Evolutionary conservation across 2,113 vertebrate species (phyloP).

Genomic region (Eublepharis macularius): DNA sequence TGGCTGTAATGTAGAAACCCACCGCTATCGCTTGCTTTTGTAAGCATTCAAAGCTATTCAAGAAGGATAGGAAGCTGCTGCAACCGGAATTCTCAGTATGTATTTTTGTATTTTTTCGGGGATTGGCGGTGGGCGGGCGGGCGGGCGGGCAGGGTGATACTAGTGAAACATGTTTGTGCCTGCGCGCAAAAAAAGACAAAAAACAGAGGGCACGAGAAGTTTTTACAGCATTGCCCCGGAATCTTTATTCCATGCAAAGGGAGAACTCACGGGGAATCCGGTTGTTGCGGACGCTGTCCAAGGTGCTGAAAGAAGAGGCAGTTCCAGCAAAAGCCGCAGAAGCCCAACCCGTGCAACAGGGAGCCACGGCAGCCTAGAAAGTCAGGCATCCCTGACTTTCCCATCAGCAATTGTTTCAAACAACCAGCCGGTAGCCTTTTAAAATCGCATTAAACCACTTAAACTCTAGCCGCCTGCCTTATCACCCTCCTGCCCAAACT

Average conservation of each 20-base stretch:
- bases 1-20: not conserved
- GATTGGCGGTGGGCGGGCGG: not conserved
- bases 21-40: not conserved
- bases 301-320: slow-evolving; percentile 65
- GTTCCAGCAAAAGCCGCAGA: not conserved
- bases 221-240: not conserved
- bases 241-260: not conserved
- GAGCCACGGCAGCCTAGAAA: not conserved
- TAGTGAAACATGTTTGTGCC: slow-evolving; percentile 2
- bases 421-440: not conserved
- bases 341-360: slow-evolving; percentile 3
- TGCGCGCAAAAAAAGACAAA: not conserved
- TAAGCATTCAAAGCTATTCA: not conserved
- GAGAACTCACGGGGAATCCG: not conserved
- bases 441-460: slow-evolving; percentile 22
- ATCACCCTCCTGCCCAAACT: slow-evolving; percentile 37
- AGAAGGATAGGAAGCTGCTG: slow-evolving; percentile 38
- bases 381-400: not conserved
- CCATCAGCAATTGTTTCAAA: not conserved
- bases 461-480: slow-evolving; percentile 1
- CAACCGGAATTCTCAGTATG: slow-evolving; percentile 17
- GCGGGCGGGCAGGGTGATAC: not conserved
- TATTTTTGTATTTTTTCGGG: not conserved
- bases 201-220: slow-evolving; percentile 1
- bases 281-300: slow-evolving; percentile 64